phyloP scores from a whole-genome alignment of 2,888 invertebrate species.

The Athalia circularis region DNA sequence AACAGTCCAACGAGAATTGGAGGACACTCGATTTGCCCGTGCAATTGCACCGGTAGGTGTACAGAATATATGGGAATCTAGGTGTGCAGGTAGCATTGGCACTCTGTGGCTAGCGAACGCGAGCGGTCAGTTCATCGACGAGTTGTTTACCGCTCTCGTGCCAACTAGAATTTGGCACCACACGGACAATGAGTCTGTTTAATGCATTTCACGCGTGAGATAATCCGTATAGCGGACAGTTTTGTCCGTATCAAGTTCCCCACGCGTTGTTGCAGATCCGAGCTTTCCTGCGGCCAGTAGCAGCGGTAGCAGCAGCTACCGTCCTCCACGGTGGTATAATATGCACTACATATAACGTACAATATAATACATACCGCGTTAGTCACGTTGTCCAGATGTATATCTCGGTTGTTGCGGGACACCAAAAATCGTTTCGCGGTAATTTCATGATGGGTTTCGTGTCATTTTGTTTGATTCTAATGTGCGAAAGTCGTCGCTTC shows the following conservation, averaged over 20 bases:
- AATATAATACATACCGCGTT: neutral
- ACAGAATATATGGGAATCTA: no score
- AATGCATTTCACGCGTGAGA: conserved; percentile 41
- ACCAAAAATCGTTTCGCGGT: neutral
- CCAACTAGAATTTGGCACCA: conserved; percentile 59
- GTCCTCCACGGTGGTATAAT: no score
- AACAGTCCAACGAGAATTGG: no score
- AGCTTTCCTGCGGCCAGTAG: neutral
- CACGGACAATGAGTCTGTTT: conserved; percentile 30
- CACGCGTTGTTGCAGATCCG: neutral
- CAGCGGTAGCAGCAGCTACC: neutral
- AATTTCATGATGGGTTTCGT: no score
- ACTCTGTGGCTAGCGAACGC: neutral
- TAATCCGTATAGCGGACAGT: conserved; percentile 10
- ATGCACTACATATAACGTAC: no score
- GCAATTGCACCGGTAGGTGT: no score
- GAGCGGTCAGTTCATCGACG: conserved; percentile 46
- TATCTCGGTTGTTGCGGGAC: neutral
- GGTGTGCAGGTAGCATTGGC: neutral
- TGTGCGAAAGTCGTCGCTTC: no score
- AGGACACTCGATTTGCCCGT: no score
- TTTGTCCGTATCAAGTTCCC: conserved; percentile 36
- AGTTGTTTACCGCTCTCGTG: conserved; percentile 56
- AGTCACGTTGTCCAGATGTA: neutral
- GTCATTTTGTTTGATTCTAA: no score